Evolutionary conservation across 2,888 invertebrate species (phyloP), one percentile per base, ranked within the genome.

Genomic region (Cyclophora punctaria): DNA sequence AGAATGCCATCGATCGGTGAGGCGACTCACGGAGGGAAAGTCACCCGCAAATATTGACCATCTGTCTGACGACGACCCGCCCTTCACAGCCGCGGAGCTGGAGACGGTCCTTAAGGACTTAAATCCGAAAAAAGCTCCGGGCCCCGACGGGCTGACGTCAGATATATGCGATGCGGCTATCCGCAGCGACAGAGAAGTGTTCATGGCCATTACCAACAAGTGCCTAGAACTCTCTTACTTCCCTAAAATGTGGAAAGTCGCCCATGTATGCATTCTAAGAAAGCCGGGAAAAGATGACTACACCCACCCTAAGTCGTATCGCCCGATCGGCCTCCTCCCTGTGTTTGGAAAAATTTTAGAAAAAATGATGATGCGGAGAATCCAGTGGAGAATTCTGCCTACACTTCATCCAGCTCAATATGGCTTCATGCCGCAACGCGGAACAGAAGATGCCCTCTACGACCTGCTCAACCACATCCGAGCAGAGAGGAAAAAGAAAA

Each of bases 91-190:
- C 3, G 3, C 45, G 1, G 59, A 62, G 41, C 49, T 58, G 2
- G 44, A 5, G n/a, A 4, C 7, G 5, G 50, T 50, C 3, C 20
- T 48, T 35, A n/a, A 7, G 0, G 44, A 44, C 5, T 59, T 59
- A 5, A 58, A 56, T 35, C 56, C 57, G 2, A 62, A 58, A 41
- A 62, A 58, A 43, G 62, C 64, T 5, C 62, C 64, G 1, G 64
- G 60, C 0, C 41, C 46, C 2, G 66, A 64, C 34, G 59, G 61
- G 0, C 41, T 63, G 2, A 67, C 64, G 0, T 50, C 63, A 0
- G 64, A 65, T 45, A 65, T 67, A 7, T 63, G 63, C 48, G 5
- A 3, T 1, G 41, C 33, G 3, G 57, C 57, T 4, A 56, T 60
- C 0, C 4, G 44, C 2, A 35, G 41, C 4, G 44, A 53, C 5